Evolutionary conservation across 2,797 vertebrate species (phyloP), one percentile per base, ranked within the genome.

Genomic region (Gymnopithys bicolor): DNA sequence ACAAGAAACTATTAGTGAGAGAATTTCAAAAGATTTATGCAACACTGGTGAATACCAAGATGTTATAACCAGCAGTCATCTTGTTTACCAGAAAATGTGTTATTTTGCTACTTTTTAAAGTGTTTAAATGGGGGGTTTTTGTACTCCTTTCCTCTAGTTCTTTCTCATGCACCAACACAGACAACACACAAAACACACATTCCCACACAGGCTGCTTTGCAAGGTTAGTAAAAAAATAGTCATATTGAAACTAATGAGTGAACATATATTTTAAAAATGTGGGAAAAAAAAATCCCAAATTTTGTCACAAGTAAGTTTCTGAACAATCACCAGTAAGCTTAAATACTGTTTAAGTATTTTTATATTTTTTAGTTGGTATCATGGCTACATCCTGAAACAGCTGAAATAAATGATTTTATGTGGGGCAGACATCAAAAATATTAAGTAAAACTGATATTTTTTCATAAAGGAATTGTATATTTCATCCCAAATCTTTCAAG

Each of bases 1-100:
- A 87, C 13, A 93, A 80, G 22, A 96, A 97, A 92, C 91, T 11
- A 94, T 90, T 94, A 87, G 64, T 92, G 67, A 71, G 37, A 92
- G 63, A 71, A 73, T 92, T 92, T 89, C 4, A 45, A 89, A 95
- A 94, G 58, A 94, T 87, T 92, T 91, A 87, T 96, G 24, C 39
- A 69, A 92, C 87, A 92, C 83, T 79, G 41, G 19, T 92, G 78
- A 94, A 41, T 45, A 92, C 41, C 48, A 71, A 92, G 89, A 59
- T 87, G 55, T 60, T 93, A 52, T 71, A 87, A 7, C 39, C 25
- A 94, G 51, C 51, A 83, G 68, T 63, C 59, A 85, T 43, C 41
- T 90, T 75, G 5, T 23, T 91, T 58, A 16, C 62, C 19, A 71
- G 58, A 88, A 85, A 55, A 78, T 33, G 15, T 24, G 5, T 27